Evolutionary conservation across 92 coral and sea anemone species (phyloP), one percentile per base, ranked within the genome.

Genomic region (Ricordea florida): DNA sequence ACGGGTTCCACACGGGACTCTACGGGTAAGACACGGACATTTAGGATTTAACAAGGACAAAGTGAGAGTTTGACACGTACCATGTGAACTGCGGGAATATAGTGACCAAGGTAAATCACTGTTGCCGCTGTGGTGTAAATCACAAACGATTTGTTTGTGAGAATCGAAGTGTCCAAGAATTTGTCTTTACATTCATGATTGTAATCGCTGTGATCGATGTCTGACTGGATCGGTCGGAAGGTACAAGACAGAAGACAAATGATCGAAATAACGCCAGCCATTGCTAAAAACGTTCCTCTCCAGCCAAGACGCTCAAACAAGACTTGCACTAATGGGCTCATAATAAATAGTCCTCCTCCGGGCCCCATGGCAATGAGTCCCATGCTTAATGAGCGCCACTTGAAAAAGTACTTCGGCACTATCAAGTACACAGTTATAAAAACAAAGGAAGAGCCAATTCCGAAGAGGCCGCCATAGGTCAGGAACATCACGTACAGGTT

Each of bases 361-460:
- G 88, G 88, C 28, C 89, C 89, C 20, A 74, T 61, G 13, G 88
- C 69, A 8, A 83, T 53, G 6, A 82, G 32, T 1, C 82, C 93
- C 38, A 79, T 41, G 13, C 81, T 86, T 2, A 71, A 20, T 5
- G 85, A 57, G 46, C 66, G 74, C 75, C 83, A 69, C 32, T 66
- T 77, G 13, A 22, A 49, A 42, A 87, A 87, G 60, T 82, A 82
- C 48, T 55, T 62, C 40, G 88, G 88, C 16, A 87, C 80, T 0
- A 34, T 50, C 2, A 74, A 57, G 32, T 27, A 82, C 6, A 57
- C 78, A 13, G 73, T 42, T 4, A 69, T 38, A 38, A 44, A 71
- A 0, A 82, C 66, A 9, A 77, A 35, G 21, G 69, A 37, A 0
- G 53, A 14, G n/a, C 93, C 93, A 36, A 83, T 65, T 18, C 89